A percentile compares a stretch with the other conserved stretches of the same genome.
Evolutionary conservation across 2,113 vertebrate species (phyloP).

Genomic region (Suricata suricatta): DNA sequence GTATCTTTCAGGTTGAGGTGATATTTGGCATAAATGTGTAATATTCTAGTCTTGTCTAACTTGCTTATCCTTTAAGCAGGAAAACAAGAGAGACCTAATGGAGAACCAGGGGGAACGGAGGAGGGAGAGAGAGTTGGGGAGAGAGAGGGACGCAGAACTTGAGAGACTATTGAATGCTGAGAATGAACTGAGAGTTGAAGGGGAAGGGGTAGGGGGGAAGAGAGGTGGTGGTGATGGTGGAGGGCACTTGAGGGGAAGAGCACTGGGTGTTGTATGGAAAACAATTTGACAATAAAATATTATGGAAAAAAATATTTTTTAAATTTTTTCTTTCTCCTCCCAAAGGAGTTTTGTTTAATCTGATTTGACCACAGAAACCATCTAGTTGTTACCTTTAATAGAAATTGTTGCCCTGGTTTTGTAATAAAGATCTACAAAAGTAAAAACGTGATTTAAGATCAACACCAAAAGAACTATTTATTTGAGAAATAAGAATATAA

Average conservation of each 20-base stretch:
- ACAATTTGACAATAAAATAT: no score
- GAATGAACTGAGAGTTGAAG: no score
- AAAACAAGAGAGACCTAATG: no score
- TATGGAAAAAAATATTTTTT: neutral
- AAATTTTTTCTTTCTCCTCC: neutral
- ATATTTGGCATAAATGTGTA: accelerated
- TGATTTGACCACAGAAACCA: neutral
- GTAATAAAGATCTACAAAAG: neutral
- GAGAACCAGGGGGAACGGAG: no score
- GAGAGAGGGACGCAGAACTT: no score
- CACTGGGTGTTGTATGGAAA: no score
- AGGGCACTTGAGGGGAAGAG: no score
- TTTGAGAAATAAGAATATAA: neutral
- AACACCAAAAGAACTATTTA: neutral
- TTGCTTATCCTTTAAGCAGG: neutral
- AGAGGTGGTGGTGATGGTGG: no score
- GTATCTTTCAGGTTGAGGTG: neutral
- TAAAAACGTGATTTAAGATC: neutral
- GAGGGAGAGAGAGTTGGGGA: no score
- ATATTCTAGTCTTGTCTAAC: neutral
- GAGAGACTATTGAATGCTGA: no score
- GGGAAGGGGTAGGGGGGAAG: no score
- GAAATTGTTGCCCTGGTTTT: neutral
- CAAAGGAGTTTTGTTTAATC: neutral
- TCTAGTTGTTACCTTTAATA: neutral